These are phyloP conservation scores for Cheumatopsyche charites DNA, from an alignment of 1,140 invertebrate genomes.

Conservation along the genomic window DNA sequence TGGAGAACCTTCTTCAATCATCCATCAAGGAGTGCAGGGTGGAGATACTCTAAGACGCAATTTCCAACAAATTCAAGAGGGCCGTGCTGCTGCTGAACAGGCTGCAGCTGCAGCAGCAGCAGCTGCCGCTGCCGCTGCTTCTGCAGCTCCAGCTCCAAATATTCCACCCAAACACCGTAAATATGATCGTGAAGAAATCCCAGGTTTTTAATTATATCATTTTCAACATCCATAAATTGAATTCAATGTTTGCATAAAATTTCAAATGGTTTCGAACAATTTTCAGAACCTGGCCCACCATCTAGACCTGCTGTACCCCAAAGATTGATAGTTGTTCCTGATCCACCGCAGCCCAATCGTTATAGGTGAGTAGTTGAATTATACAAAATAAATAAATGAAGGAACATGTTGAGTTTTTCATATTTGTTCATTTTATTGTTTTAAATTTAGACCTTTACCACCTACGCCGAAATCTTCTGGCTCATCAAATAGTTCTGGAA, in stretches of 20 bases:
- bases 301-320: constrained; percentile 85
- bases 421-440: constrained; percentile 23
- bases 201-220: constrained; percentile 53
- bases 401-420: constrained; percentile 4
- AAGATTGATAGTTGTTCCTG: constrained; percentile 81
- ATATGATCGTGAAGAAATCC: constrained; percentile 61
- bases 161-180: constrained; percentile 54
- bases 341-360: constrained; percentile 65
- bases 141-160: constrained; percentile 18
- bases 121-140: constrained; percentile 62
- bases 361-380: constrained; percentile 61
- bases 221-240: not conserved
- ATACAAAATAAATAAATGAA: not conserved
- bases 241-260: not conserved
- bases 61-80: constrained; percentile 97
- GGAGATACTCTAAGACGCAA: constrained; percentile 92
- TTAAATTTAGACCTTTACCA: constrained; percentile 72
- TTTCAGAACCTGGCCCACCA: constrained; percentile 81
- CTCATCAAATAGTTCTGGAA: constrained; percentile 62
- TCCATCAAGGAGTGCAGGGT: constrained; percentile 78
- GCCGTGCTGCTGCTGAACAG: constrained; percentile 65
- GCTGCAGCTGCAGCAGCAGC: constrained; percentile 51
- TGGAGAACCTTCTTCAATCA: constrained; percentile 87
- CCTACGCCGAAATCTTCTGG: constrained; percentile 78
- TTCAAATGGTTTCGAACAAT: constrained; percentile 1